Evolutionary conservation across 2,113 vertebrate species (phyloP).

Genomic region (Ctenomys sociabilis): DNA sequence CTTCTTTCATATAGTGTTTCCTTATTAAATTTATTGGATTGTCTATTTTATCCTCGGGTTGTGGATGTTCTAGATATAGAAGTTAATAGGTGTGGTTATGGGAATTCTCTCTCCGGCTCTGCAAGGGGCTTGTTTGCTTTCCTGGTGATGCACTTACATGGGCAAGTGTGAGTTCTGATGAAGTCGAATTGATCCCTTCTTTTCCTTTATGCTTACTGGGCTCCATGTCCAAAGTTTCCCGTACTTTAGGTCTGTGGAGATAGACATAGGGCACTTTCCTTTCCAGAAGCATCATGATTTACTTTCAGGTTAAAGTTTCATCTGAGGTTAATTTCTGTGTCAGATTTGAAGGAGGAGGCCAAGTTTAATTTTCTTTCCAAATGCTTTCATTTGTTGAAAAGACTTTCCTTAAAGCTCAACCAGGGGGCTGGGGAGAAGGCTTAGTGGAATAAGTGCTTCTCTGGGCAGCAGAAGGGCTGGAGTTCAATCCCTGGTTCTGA

Average conservation of each 20-base stretch:
- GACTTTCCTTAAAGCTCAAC: not conserved
- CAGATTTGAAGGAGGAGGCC: not conserved
- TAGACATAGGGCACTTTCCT: not conserved
- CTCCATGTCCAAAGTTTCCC: not conserved
- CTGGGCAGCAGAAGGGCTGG: no score
- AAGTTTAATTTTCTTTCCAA: not conserved
- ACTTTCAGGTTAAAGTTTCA: not conserved
- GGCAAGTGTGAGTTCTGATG: not conserved
- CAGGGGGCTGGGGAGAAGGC: no score
- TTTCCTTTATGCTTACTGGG: not conserved
- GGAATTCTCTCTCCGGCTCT: not conserved
- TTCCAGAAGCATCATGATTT: not conserved
- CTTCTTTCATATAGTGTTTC: not conserved
- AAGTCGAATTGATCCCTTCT: not conserved
- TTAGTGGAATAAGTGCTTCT: no score
- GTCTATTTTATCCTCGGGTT: not conserved
- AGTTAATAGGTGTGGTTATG: not conserved
- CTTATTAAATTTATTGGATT: not conserved
- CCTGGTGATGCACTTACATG: not conserved
- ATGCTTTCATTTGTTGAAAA: not conserved
- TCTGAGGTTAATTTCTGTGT: conserved; percentile 7
- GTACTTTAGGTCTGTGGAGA: conserved; percentile 1
- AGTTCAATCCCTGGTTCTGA: no score
- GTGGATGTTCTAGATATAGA: not conserved
- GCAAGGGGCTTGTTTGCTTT: not conserved